Percentiles rank a stretch among this genome's conserved stretches.
Conservation (phyloP, 1,140 invertebrate genomes). For the Caenorhabditis brenneri region DNA sequence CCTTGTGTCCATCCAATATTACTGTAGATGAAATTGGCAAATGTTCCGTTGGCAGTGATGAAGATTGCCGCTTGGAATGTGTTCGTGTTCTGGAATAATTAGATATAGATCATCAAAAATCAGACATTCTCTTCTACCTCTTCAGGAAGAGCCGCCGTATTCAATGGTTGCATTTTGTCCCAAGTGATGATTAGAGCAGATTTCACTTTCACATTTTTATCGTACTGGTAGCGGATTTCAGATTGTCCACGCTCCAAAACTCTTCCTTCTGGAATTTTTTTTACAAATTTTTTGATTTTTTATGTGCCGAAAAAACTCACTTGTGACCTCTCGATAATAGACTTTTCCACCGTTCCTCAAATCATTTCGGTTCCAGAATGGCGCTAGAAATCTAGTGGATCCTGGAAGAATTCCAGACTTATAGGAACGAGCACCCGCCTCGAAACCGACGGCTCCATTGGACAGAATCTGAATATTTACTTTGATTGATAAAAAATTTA, state of each 20-base stretch:
- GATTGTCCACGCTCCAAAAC: constrained; percentile 69
- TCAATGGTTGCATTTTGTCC: constrained; percentile 68
- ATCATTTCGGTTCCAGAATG: constrained; percentile 70
- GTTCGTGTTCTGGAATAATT: constrained; percentile 68
- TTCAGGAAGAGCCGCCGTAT: constrained; percentile 59
- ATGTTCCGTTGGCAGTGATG: constrained; percentile 67
- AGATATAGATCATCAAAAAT: too few species aligned
- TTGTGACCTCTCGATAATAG: constrained; percentile 60
- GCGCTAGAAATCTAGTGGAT: constrained; percentile 55
- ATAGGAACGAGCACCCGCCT: constrained; percentile 59
- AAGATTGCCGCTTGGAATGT: constrained; percentile 71
- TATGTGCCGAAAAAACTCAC: constrained; percentile 45
- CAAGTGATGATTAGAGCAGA: constrained; percentile 67
- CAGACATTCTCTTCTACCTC: constrained; percentile 41
- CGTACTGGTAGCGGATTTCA: constrained; percentile 71
- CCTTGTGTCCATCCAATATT: constrained; percentile 71
- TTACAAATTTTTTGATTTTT: not conserved
- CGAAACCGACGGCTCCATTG: constrained; percentile 69
- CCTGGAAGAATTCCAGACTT: constrained; percentile 65
- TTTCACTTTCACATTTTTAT: constrained; percentile 64
- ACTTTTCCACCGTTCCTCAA: constrained; percentile 68
- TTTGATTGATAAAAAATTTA: not conserved
- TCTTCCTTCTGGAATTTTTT: constrained; percentile 65
- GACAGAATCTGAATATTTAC: constrained; percentile 41
- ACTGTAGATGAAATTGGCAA: constrained; percentile 71